These are phyloP conservation scores for Bradypus variegatus DNA, from an alignment of 2,797 vertebrate genomes.

Conservation along the genomic window DNA sequence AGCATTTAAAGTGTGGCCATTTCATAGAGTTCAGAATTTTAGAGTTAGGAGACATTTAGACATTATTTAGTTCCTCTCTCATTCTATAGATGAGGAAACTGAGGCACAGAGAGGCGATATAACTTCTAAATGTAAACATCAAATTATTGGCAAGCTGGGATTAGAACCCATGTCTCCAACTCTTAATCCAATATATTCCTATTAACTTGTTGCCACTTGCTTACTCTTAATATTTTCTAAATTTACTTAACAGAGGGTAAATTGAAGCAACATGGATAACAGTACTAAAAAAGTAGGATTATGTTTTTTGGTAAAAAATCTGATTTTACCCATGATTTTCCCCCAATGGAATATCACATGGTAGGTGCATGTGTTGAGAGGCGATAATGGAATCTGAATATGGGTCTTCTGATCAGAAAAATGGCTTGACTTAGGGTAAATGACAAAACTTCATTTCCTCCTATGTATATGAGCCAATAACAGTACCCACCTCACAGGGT, in stretches of 20 bases:
- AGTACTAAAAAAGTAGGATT: background rate
- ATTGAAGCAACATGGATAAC: background rate
- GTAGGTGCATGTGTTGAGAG: background rate
- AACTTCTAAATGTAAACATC: background rate
- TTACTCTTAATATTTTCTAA: background rate
- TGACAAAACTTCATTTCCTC: background rate
- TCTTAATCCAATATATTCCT: background rate
- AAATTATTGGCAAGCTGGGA: background rate
- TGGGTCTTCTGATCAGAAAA: background rate
- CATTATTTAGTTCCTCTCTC: background rate
- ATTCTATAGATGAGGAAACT: conserved; percentile 10
- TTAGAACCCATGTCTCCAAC: background rate
- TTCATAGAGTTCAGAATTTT: background rate
- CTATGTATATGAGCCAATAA: background rate
- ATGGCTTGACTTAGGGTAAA: background rate
- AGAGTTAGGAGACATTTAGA: background rate
- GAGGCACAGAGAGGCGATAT: background rate
- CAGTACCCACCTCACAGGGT: background rate
- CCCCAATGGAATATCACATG: background rate
- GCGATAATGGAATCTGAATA: background rate
- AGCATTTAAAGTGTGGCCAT: background rate
- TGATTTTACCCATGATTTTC: background rate
- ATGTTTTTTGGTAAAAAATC: background rate
- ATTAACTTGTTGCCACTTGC: background rate
- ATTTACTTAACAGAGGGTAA: background rate